Base-by-base conservation (phyloP, 1,140 invertebrate genomes). In the Battus philenor region DNA sequence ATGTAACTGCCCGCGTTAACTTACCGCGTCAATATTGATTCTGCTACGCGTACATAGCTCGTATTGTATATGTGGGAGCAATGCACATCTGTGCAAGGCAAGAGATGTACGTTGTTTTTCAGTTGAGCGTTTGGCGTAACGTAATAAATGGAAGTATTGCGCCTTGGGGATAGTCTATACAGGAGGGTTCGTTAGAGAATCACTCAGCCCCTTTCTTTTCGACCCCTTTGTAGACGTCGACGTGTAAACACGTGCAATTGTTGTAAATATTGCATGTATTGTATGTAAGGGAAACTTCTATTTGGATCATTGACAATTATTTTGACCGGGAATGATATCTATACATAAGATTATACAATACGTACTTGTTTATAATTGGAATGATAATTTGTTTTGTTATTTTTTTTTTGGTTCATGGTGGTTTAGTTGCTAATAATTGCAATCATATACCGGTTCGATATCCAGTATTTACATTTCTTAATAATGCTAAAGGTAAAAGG, bases 191-290 rank as follows among this genome's bases (percentile, higher is more conserved):
- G 22, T 39, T 32, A 5, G 30, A 13, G 11, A 26, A 10, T 7
- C 4, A 9, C 4, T 38, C 20, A 39, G 29, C 44, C 55, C 49
- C 54, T 47, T 54, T 47, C 49, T 49, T 52, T 30, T 8, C 5
- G 18, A 33, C 48, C 55, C 56, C 48, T 30, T 20, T 48, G 41
- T 45, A 43, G 38, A 47, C 43, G 33, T 13, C 36, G 33, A 30
- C 44, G 43, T 59, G 53, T 59, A 46, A 53, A 51, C 56, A 51
- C 10, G 9, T 8, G 26, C 15, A 41, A 41, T 29, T 41, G 26
- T 29, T 41, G 24, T 18, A 41, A 29, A 41, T 41, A 41, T 27
- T 29, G 29, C 38, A 41, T 41, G 26, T 15, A 41, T 41, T 41
- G 32, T 20, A 34, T 18, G n/a, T 15, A 17, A 22, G 17, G n/a